Conservation (phyloP, 2,113 vertebrate genomes). For the Tympanuchus pallidicinctus region DNA sequence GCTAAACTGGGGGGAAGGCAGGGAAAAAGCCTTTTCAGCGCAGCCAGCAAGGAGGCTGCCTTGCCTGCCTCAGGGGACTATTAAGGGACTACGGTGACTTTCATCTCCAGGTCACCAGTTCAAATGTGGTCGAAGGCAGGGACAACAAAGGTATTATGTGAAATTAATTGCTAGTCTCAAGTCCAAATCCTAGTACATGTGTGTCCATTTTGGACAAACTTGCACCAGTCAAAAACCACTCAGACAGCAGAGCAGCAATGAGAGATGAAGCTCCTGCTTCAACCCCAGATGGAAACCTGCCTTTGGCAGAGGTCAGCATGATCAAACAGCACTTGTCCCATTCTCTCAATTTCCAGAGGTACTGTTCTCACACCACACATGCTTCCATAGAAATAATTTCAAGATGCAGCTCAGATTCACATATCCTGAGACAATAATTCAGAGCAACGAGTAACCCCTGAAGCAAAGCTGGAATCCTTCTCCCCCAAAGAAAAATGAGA, state of each 20-base stretch:
- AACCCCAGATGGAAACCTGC: background rate
- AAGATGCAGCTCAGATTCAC: background rate
- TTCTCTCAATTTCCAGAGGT: background rate
- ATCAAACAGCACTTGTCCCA: background rate
- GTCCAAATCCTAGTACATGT: slow-evolving; percentile 54
- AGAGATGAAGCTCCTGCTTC: background rate
- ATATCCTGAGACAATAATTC: background rate
- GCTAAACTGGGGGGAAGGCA: slow-evolving; percentile 26
- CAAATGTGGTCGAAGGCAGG: slow-evolving; percentile 50
- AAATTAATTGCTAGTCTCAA: slow-evolving; percentile 64
- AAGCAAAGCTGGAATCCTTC: background rate
- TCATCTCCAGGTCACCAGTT: slow-evolving; percentile 58
- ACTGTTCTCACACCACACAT: background rate
- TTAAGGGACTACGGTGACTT: slow-evolving; percentile 27
- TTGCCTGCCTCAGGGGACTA: background rate
- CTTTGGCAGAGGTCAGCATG: background rate
- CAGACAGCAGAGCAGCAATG: background rate
- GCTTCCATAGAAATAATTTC: background rate
- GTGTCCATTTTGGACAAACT: slow-evolving; percentile 16
- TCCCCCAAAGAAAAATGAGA: background rate
- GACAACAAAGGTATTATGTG: slow-evolving; percentile 63
- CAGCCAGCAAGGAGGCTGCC: background rate
- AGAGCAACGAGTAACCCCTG: background rate
- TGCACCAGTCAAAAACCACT: background rate
- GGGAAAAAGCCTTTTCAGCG: slow-evolving; percentile 25